Conservation (phyloP, 1,140 invertebrate genomes). For the Sycophaga agraensis region DNA sequence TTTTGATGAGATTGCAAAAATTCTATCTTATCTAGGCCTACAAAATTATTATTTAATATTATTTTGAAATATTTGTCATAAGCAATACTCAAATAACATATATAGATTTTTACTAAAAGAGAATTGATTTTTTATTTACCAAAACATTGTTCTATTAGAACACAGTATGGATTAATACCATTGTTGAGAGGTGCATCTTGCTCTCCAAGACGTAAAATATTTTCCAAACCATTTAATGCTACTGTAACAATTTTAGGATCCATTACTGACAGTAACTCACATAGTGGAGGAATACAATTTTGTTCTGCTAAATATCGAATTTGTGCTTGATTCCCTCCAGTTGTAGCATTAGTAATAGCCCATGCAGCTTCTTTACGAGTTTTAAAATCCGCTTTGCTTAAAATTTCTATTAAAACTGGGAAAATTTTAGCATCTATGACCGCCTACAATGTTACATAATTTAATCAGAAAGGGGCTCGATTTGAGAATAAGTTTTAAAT, state of each 20-base stretch:
- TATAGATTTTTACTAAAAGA: background rate
- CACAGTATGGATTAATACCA: slow-evolving; percentile 86
- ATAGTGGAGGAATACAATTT: slow-evolving; percentile 91
- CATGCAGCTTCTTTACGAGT: slow-evolving; percentile 95
- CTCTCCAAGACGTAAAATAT: slow-evolving; percentile 91
- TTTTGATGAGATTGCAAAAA: slow-evolving; percentile 96
- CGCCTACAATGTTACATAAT: slow-evolving; percentile 62
- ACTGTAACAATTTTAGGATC: slow-evolving; percentile 98
- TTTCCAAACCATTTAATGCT: slow-evolving; percentile 93
- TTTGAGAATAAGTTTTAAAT: background rate
- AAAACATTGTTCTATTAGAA: slow-evolving; percentile 93
- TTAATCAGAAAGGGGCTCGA: background rate
- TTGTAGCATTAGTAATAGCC: slow-evolving; percentile 97
- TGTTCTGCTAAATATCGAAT: slow-evolving; percentile 72
- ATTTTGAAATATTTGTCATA: background rate
- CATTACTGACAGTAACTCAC: slow-evolving; percentile 90
- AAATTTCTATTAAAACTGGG: slow-evolving; percentile 86
- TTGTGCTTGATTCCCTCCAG: slow-evolving; percentile 91
- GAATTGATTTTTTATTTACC: slow-evolving; percentile 63
- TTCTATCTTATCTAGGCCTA: slow-evolving; percentile 96
- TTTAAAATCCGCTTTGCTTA: slow-evolving; percentile 92
- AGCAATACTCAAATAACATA: background rate
- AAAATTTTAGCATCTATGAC: slow-evolving; percentile 97
- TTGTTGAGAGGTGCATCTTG: slow-evolving; percentile 70
- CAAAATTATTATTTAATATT: slow-evolving; percentile 40